These are phyloP conservation scores for Eueremaeus valkanovi DNA, from an alignment of 2,888 invertebrate genomes.

Conservation along the genomic window DNA sequence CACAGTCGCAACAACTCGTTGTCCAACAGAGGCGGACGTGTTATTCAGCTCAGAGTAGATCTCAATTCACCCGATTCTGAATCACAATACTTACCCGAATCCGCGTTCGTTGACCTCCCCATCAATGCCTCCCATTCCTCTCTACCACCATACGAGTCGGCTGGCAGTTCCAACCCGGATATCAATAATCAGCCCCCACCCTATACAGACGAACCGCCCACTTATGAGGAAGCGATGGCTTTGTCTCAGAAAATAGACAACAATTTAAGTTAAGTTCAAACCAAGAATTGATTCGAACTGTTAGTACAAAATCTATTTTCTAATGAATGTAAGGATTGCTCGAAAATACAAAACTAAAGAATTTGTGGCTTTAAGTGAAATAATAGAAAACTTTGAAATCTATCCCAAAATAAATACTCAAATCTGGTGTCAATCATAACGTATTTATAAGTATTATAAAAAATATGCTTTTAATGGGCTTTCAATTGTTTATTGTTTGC, in stretches of 20 bases:
- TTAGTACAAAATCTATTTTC: no score
- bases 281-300: no score
- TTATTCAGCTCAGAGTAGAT: conserved; percentile 27
- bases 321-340: no score
- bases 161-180: neutral
- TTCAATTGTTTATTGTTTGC: no score
- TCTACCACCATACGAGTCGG: conserved; percentile 22
- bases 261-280: neutral
- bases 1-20: neutral
- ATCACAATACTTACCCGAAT: neutral
- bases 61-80: conserved; percentile 1
- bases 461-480: no score
- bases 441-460: no score
- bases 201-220: conserved; percentile 18
- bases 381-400: no score
- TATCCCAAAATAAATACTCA: no score
- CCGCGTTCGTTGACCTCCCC: neutral
- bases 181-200: conserved; percentile 12
- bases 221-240: conserved; percentile 35
- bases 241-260: neutral
- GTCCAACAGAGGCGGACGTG: conserved; percentile 23
- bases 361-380: no score
- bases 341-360: no score
- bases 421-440: no score
- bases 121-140: conserved; percentile 11